Evolutionary conservation across 2,888 invertebrate genomes (phyloP).

Genomic region (Perithous albicinctus): DNA sequence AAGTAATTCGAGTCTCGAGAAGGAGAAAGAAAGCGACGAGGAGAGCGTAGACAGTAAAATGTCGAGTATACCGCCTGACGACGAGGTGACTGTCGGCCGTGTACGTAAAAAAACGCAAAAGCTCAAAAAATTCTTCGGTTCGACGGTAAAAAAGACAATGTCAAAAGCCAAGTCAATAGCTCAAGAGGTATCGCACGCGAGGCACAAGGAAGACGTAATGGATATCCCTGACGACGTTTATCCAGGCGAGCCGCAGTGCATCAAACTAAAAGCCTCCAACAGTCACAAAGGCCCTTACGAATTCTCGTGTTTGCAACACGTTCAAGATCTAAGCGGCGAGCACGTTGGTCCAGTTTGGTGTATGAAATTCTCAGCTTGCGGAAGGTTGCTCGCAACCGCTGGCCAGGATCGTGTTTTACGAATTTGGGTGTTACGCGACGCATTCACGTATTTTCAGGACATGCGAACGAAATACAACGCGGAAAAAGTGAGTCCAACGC

Average conservation of each 20-base stretch:
- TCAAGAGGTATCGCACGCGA: conserved; percentile 94
- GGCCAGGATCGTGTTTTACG: conserved; percentile 97
- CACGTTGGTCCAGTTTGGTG: conserved; percentile 99
- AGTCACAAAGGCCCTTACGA: conserved; percentile 99
- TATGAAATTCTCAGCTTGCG: conserved; percentile 99
- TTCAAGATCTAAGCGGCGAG: conserved; percentile 93
- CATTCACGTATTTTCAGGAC: conserved; percentile 96
- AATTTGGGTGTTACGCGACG: conserved; percentile 97
- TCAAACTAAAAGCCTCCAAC: conserved; percentile 96
- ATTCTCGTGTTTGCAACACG: conserved; percentile 95
- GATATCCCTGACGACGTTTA: conserved; percentile 94
- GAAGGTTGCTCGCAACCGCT: conserved; percentile 97
- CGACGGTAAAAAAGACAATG: conserved; percentile 95
- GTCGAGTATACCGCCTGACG: conserved; percentile 86
- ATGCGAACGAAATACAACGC: conserved; percentile 98
- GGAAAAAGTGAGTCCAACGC: conserved; percentile 96
- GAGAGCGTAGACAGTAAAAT: conserved; percentile 90
- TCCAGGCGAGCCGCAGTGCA: conserved; percentile 90
- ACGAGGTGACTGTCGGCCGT: conserved; percentile 84
- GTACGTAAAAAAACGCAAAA: conserved; percentile 86
- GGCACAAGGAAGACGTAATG: conserved; percentile 94
- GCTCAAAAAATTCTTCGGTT: conserved; percentile 93
- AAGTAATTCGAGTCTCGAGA: conserved; percentile 88
- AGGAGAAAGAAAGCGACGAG: conserved; percentile 91
- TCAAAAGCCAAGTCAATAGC: conserved; percentile 96